Base-by-base conservation (phyloP, 37 sponge, comb jelly and placozoan genomes). In the Chondrosia reniformis region DNA sequence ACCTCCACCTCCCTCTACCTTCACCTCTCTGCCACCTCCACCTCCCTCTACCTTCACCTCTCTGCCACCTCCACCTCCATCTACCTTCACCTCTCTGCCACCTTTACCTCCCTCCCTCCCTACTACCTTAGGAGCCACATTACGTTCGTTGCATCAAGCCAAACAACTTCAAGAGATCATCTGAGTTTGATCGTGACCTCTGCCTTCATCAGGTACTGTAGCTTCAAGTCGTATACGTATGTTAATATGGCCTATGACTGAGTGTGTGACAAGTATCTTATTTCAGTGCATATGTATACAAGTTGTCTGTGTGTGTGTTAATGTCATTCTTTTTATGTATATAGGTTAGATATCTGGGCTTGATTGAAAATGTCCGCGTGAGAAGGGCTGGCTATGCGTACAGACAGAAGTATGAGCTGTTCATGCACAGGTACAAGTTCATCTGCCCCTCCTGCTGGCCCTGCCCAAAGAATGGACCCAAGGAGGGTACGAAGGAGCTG, bases 71-170 rank as follows among this genome's bases (percentile, higher is more conserved):
- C n/a, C n/a, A n/a, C n/a, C n/a, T n/a, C n/a, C n/a, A n/a, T n/a
- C n/a, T n/a, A n/a, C n/a, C n/a, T n/a, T n/a, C n/a, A n/a, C n/a
- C n/a, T n/a, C n/a, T n/a, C n/a, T n/a, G n/a, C n/a, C n/a, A n/a
- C n/a, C n/a, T n/a, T n/a, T n/a, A n/a, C n/a, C n/a, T n/a, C n/a
- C n/a, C n/a, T n/a, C n/a, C n/a, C n/a, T n/a, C n/a, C n/a, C n/a
- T n/a, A n/a, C n/a, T n/a, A n/a, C n/a, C n/a, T n/a, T 71, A 88
- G 88, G 79, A 84, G 63, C 86, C 90, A 27, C 84, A 86, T 80
- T 90, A 86, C 39, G 78, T 90, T 32, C 76, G 87, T 2, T 90
- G 91, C 55, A 79, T 90, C 63, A 86, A 88, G 87, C 91, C 91
- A 0, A 90, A 90, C 55, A 36, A 13, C 9, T 27, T 63, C 21